These are phyloP conservation scores for Rachycentron canadum DNA, from an alignment of 2,797 vertebrate genomes.

Conservation along the genomic window DNA sequence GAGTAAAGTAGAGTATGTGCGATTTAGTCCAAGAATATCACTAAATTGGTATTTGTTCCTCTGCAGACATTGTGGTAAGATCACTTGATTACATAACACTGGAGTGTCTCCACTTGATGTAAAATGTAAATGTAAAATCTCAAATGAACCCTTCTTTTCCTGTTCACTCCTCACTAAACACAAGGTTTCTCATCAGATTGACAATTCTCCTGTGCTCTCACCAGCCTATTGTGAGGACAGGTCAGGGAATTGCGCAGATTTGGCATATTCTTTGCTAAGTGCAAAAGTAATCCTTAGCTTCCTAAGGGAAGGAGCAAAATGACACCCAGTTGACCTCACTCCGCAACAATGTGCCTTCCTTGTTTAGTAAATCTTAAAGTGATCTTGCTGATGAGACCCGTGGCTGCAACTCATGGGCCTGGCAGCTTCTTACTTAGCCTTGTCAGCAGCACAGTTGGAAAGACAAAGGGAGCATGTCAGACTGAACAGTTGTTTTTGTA, in stretches of 20 bases:
- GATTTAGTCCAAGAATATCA: slow-evolving; percentile 18
- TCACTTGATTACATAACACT: slow-evolving; percentile 40
- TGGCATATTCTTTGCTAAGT: slow-evolving; percentile 67
- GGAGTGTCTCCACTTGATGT: slow-evolving; percentile 43
- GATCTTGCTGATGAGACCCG: slow-evolving; percentile 50
- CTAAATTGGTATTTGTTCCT: slow-evolving; percentile 55
- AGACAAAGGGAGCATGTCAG: slow-evolving; percentile 74
- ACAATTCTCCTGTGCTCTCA: slow-evolving; percentile 49
- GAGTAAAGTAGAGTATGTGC: background rate
- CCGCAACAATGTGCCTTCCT: slow-evolving; percentile 47
- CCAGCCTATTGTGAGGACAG: slow-evolving; percentile 55
- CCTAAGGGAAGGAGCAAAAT: slow-evolving; percentile 60
- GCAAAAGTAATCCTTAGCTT: slow-evolving; percentile 57
- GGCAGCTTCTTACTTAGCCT: slow-evolving; percentile 59
- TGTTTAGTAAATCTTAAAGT: slow-evolving; percentile 58
- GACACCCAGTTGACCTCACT: slow-evolving; percentile 65
- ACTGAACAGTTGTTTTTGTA: slow-evolving; percentile 78
- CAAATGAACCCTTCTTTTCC: slow-evolving; percentile 50
- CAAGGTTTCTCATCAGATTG: slow-evolving; percentile 58
- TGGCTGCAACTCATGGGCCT: slow-evolving; percentile 35
- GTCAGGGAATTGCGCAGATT: slow-evolving; percentile 67
- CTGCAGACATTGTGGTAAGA: slow-evolving; percentile 19
- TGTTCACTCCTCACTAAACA: slow-evolving; percentile 46
- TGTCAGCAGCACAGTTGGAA: slow-evolving; percentile 49
- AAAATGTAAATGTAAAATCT: too few species aligned